These are phyloP conservation scores for Aphidius colemani DNA, from an alignment of 2,888 invertebrate genomes.

Conservation along the genomic window DNA sequence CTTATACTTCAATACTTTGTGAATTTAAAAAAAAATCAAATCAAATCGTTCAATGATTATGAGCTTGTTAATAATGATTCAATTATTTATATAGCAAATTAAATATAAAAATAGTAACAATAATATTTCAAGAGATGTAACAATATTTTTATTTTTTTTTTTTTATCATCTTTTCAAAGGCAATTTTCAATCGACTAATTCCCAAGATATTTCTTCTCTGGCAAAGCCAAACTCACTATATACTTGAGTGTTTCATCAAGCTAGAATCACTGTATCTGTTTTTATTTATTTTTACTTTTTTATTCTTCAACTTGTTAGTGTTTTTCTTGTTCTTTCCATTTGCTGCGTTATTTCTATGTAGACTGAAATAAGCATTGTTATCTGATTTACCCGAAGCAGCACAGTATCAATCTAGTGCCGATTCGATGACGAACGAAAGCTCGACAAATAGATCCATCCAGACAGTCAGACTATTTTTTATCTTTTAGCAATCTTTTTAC, in stretches of 20 bases:
- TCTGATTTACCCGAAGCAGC: constrained; percentile 46
- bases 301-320: constrained; percentile 12
- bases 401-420: constrained; percentile 46
- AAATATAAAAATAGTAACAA: too few relatives aligned
- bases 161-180: background rate
- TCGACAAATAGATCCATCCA: constrained; percentile 45
- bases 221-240: constrained; percentile 20
- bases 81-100: too few relatives aligned
- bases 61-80: too few relatives aligned
- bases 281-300: constrained; percentile 22
- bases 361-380: constrained; percentile 46
- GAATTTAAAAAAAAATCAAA: too few relatives aligned
- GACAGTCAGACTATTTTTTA: background rate
- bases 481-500: background rate
- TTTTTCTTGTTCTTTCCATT: constrained; percentile 25
- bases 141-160: too few relatives aligned
- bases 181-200: constrained; percentile 41
- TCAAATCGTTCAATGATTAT: too few relatives aligned
- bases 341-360: constrained; percentile 33
- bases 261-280: background rate
- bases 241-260: background rate
- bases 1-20: too few relatives aligned
- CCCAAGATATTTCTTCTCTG: constrained; percentile 35
- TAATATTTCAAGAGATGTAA: too few relatives aligned
- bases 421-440: constrained; percentile 42